Evolutionary conservation across 2,797 vertebrate species (phyloP).

Genomic region (Intellagama lesueurii): DNA sequence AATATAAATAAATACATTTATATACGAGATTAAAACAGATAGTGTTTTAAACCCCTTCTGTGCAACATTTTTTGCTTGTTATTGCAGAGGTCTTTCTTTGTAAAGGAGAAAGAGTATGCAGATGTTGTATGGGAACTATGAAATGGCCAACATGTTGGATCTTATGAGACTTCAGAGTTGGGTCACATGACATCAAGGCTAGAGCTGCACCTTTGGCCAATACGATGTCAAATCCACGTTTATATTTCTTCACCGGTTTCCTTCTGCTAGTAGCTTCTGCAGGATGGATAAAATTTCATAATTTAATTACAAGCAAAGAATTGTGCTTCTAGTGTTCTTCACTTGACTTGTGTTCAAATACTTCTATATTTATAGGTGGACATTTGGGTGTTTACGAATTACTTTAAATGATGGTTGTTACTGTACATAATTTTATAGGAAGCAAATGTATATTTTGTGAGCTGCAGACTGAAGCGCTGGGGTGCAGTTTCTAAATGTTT

Average conservation of each 20-base stretch:
- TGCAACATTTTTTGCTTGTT: not conserved
- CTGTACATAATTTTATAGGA: slow-evolving; percentile 31
- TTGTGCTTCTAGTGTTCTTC: slow-evolving; percentile 39
- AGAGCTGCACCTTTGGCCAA: not conserved
- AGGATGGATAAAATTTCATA: not conserved
- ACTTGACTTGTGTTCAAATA: slow-evolving; percentile 19
- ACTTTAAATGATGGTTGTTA: slow-evolving; percentile 38
- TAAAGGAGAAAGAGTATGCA: not conserved
- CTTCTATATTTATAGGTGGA: slow-evolving; percentile 2
- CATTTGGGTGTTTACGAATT: slow-evolving; percentile 38
- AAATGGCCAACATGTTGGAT: not conserved
- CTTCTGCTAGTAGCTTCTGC: not conserved
- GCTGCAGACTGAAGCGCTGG: too few relatives aligned
- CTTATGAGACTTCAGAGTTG: too few relatives aligned
- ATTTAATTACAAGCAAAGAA: not conserved
- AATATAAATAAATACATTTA: not conserved
- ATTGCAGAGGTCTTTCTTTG: not conserved
- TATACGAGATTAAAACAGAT: not conserved
- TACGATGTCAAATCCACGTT: not conserved
- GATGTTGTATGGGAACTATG: not conserved
- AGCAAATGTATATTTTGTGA: slow-evolving; percentile 16
- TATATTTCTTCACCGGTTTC: not conserved
- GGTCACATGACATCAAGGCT: not conserved
- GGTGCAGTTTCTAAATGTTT: too few relatives aligned
- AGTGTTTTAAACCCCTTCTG: not conserved